These are phyloP conservation scores for Colinus virginianus DNA, from an alignment of 2,113 vertebrate genomes.

Conservation along the genomic window DNA sequence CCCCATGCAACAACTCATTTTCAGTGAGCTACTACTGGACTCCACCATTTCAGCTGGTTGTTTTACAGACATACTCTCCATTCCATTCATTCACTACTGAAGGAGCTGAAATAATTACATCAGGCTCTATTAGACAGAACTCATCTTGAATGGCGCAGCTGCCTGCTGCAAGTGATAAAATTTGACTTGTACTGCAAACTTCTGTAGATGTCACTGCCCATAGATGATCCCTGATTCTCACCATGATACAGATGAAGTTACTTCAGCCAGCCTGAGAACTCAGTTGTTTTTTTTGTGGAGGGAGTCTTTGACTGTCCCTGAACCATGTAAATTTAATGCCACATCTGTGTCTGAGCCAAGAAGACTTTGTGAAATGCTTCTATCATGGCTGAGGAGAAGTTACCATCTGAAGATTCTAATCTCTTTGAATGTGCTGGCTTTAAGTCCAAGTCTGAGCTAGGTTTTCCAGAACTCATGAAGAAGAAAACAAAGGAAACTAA, in stretches of 20 bases:
- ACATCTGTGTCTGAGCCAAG: background rate
- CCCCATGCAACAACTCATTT: background rate
- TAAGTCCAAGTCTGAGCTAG: background rate
- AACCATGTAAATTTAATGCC: background rate
- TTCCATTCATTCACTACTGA: background rate
- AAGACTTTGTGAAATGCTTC: constrained; percentile 6
- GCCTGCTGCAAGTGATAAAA: background rate
- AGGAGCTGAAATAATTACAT: background rate
- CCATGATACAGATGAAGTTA: background rate
- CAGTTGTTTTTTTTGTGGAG: background rate
- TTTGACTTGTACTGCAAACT: background rate
- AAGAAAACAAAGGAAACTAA: background rate
- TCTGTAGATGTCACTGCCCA: background rate
- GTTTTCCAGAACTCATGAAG: background rate
- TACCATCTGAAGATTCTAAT: background rate
- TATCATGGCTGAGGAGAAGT: background rate
- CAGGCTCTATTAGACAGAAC: background rate
- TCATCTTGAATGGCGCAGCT: background rate
- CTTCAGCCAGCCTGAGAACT: background rate
- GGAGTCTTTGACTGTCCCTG: background rate
- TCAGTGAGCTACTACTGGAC: background rate
- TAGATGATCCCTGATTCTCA: background rate
- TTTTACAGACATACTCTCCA: background rate
- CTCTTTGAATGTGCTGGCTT: background rate
- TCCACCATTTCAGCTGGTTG: background rate